Base-by-base conservation (phyloP, 2,888 invertebrate genomes). In the Branchellion lobata region DNA sequence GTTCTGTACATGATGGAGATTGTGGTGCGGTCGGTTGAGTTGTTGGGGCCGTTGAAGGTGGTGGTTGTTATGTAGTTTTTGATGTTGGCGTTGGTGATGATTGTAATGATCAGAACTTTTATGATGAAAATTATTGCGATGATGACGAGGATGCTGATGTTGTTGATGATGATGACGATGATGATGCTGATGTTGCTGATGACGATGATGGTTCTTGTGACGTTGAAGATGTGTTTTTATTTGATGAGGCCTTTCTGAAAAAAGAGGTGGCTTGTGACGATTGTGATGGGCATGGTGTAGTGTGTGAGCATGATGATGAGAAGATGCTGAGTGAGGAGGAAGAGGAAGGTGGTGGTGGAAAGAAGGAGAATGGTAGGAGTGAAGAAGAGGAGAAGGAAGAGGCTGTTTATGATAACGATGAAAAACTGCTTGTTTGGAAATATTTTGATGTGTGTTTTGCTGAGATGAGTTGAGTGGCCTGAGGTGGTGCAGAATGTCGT, bases 131-230 rank as follows among this genome's bases (percentile, higher is more conserved):
- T 24, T 3, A 3, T 24, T 5, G 3, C 24, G 61, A 57, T 18
- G n/a, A 24, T 57, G 61, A 57, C 21, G 61, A 57, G 11, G 61
- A 57, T 24, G 24, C 5, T 57, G 61, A 57, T n/a, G 61, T 18
- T 57, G 61, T 3, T 57, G 61, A 57, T 57, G 61, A 57, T 57
- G 61, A 57, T 24, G 61, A 57, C n/a, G 61, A 24, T 57, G 61
- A 57, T 57, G 21, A 57, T 24, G 21, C 3, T 57, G 61, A 24
- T 57, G 61, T 3, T n/a, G 61, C 5, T 57, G 61, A 3, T n/a
- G 21, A 57, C n/a, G 61, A 57, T 57, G 24, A 57, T 18, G 21
- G 3, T 57, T 3, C 5, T 57, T 3, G 61, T 24, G 11, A 57
- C n/a, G n/a, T n/a, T n/a, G n/a, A n/a, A n/a, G n/a, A n/a, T n/a